These are phyloP conservation scores for Parapsyche elsis DNA, from an alignment of 1,140 invertebrate species.

Conservation along the genomic window DNA sequence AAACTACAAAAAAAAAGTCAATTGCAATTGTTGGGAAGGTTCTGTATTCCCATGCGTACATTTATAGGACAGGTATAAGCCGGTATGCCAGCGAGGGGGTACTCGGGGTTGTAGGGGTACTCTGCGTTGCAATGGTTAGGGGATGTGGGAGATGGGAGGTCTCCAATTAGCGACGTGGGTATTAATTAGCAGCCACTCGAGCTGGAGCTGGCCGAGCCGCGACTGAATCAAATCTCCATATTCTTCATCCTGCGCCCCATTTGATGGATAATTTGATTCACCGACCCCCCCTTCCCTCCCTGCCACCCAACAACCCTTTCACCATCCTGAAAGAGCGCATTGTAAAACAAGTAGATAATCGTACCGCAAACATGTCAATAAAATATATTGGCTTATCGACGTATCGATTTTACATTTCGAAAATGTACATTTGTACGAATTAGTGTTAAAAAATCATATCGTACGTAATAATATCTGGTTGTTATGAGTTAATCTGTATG, in stretches of 20 bases:
- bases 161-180: constrained; percentile 55
- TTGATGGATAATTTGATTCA: constrained; percentile 51
- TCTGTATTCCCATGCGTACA: no score
- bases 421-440: no score
- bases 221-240: constrained; percentile 54
- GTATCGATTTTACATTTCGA: no score
- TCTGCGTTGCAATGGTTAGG: background rate
- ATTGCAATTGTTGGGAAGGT: no score
- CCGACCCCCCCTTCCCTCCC: background rate
- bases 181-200: constrained; percentile 56
- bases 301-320: background rate
- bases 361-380: background rate
- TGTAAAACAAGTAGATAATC: background rate
- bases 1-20: no score
- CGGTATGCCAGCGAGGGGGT: no score
- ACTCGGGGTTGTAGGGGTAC: background rate
- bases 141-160: constrained; percentile 9
- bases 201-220: constrained; percentile 41
- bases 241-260: constrained; percentile 53
- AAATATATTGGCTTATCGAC: no score
- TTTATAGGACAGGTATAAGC: no score
- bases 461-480: no score
- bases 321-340: background rate
- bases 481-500: no score
- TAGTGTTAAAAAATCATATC: no score